Base-by-base conservation (phyloP, 2,888 invertebrate genomes). In the Meandrusa payeni region DNA sequence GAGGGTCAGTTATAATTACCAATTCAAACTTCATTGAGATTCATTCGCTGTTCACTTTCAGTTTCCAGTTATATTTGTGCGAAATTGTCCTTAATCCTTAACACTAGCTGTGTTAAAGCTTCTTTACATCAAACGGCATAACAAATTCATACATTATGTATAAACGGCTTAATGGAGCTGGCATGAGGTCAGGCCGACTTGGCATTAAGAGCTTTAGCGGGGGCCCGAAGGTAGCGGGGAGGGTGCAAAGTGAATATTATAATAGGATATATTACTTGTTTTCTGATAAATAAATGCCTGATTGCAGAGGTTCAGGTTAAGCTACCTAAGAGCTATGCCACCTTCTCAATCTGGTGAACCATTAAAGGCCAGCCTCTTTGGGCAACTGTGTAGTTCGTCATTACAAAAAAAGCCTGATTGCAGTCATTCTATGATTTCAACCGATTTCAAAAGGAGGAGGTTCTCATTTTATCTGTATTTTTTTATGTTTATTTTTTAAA, bases 131-230 rank as follows among this genome's bases (percentile, higher is more conserved):
- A 87, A 87, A 86, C 80, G 74, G 85, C 85, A 86, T 86, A 85
- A 83, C 82, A 85, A 81, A 85, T 82, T 87, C 85, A 87, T 86
- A 85, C 85, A 87, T 87, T 69, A 86, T 87, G 85, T 86, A 87
- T 86, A 82, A 79, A 79, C 81, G 78, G 81, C 85, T 85, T 87
- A 86, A 87, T 86, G 87, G 85, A 80, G 76, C 76, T 69, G 77
- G 70, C 79, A 81, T 81, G 85, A 85, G 86, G 86, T 87, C 86
- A 87, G 79, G 73, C 70, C 68, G 74, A 77, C 72, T 78, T 69
- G 75, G 87, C 76, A 83, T 87, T 87, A 86, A 86, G 85, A 86
- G 86, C 87, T 83, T 80, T 85, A 64, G 72, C 71, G 66, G 68
- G 73, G 78, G 72, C 64, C 68, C 55, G 64, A 70, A 64, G 60